Evolutionary conservation across 2,888 invertebrate genomes (phyloP).

Genomic region (Cylloceria caligata): DNA sequence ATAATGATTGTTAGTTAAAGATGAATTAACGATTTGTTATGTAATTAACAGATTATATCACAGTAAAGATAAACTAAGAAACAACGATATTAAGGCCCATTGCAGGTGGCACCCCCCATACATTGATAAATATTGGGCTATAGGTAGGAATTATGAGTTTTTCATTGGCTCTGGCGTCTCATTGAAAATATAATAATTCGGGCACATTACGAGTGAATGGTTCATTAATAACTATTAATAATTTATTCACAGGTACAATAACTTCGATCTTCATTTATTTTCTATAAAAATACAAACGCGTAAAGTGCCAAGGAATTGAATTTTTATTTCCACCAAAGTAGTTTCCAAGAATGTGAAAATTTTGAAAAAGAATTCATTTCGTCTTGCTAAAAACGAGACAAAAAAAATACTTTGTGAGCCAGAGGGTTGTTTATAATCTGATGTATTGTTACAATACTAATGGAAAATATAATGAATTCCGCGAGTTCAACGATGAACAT

Average conservation of each 20-base stretch:
- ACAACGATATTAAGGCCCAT: no score
- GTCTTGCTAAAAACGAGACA: background rate
- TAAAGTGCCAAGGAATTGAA: slow-evolving; percentile 16
- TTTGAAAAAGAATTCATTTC: background rate
- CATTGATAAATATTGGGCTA: no score
- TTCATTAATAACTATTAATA: background rate
- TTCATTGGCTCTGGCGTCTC: no score
- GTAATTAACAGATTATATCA: background rate
- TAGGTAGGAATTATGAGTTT: no score
- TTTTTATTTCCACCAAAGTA: slow-evolving; percentile 3
- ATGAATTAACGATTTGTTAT: background rate
- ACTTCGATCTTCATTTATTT: background rate
- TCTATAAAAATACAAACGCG: background rate
- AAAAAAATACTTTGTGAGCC: background rate
- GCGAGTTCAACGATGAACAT: slow-evolving; percentile 6
- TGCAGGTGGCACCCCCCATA: no score
- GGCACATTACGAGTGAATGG: no score
- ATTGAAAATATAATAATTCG: no score
- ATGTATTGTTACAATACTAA: slow-evolving; percentile 1
- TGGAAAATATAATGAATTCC: slow-evolving; percentile 1
- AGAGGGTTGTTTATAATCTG: slow-evolving; percentile 19
- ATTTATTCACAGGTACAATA: background rate
- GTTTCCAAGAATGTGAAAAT: background rate
- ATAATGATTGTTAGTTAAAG: background rate
- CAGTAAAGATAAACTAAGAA: background rate